phyloP scores from a whole-genome alignment of 2,888 invertebrate genomes.

The Electrophaes corylata region DNA sequence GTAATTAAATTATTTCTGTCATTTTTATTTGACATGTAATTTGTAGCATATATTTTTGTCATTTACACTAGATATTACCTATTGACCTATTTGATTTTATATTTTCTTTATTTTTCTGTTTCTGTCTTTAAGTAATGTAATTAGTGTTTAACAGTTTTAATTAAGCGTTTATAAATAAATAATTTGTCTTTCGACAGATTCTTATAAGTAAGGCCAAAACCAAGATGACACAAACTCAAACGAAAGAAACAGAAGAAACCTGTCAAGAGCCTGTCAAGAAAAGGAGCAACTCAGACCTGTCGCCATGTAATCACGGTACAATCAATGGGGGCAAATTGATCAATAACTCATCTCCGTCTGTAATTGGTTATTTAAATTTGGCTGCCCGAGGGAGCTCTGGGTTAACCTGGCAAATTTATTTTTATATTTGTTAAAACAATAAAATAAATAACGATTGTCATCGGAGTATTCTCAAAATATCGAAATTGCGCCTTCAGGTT shows the following conservation, averaged over 20 bases:
- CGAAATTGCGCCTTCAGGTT: background rate
- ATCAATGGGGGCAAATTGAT: constrained; percentile 66
- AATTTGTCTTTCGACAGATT: no score
- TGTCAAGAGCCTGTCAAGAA: constrained; percentile 15
- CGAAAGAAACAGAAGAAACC: background rate
- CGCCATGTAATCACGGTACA: constrained; percentile 60
- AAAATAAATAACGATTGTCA: constrained; percentile 16
- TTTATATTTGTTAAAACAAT: constrained; percentile 10
- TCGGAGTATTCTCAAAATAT: constrained; percentile 5
- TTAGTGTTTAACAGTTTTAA: no score
- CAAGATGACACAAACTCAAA: background rate
- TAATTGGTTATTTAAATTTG: constrained; percentile 71
- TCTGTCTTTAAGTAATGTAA: no score
- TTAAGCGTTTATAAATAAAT: no score
- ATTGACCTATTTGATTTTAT: no score
- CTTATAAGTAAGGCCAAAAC: no score
- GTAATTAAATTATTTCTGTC: no score
- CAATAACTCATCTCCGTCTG: constrained; percentile 56
- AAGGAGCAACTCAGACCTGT: constrained; percentile 6
- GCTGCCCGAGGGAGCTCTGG: constrained; percentile 43
- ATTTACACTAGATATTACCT: no score
- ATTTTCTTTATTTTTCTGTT: no score
- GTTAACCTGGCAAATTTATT: constrained; percentile 18
- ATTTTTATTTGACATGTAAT: no score
- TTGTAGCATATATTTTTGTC: no score